These are phyloP conservation scores for Papilio elwesi DNA, from an alignment of 2,888 invertebrate genomes.

Conservation along the genomic window DNA sequence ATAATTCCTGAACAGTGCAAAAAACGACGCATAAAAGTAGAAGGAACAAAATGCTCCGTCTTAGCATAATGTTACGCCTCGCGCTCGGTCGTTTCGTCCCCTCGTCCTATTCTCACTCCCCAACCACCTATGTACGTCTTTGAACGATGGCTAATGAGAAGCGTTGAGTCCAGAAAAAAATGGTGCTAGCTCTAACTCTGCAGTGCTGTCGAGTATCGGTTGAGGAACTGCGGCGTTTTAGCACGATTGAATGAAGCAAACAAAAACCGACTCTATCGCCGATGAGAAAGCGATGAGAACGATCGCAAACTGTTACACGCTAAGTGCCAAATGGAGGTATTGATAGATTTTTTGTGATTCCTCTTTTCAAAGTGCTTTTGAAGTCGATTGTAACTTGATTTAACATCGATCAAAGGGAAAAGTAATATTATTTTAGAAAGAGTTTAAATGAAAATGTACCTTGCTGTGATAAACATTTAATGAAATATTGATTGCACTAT, in stretches of 20 bases:
- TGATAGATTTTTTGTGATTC: conserved; percentile 68
- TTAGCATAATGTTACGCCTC: conserved; percentile 66
- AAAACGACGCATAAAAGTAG: conserved; percentile 57
- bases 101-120: conserved; percentile 29
- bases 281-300: conserved; percentile 50
- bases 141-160: conserved; percentile 77
- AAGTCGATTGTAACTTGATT: conserved; percentile 60
- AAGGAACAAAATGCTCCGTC: conserved; percentile 71
- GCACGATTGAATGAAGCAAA: conserved; percentile 41
- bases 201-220: conserved; percentile 66
- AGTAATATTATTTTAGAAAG: background rate
- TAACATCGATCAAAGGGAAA: conserved; percentile 44
- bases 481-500: too few relatives aligned
- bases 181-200: conserved; percentile 81
- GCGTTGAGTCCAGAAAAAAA: conserved; percentile 79
- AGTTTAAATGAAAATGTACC: background rate
- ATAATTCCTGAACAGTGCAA: conserved; percentile 44
- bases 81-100: conserved; percentile 53
- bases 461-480: background rate
- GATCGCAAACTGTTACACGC: conserved; percentile 41
- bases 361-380: conserved; percentile 59
- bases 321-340: conserved; percentile 62
- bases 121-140: conserved; percentile 47
- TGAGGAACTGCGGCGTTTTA: conserved; percentile 52
- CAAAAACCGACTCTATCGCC: conserved; percentile 45